phyloP scores from a whole-genome alignment of 2,888 invertebrate genomes.

The Adela reaumurella region DNA sequence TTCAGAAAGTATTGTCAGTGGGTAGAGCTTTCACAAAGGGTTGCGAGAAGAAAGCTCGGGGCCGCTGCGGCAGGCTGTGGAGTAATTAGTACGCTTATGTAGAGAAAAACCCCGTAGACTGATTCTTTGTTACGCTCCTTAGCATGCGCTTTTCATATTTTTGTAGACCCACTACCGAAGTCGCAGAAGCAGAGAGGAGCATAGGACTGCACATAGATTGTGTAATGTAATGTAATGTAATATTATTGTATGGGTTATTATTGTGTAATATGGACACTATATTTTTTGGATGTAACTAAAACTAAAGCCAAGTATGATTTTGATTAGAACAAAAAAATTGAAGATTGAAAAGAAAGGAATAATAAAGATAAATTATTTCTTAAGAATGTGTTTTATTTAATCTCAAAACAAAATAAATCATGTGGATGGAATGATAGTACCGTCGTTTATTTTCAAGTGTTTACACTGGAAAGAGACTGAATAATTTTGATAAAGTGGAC shows the following conservation, averaged over 20 bases:
- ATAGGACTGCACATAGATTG: conserved; percentile 18
- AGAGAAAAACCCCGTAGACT: neutral
- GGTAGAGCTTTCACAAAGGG: neutral
- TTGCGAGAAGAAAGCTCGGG: neutral
- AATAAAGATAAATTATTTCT: conserved; percentile 54
- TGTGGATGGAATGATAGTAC: too few relatives aligned
- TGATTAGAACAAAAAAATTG: conserved; percentile 49
- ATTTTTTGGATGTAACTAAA: conserved; percentile 53
- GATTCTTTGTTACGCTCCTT: neutral
- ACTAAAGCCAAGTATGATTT: conserved; percentile 52
- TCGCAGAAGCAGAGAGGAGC: conserved; percentile 2
- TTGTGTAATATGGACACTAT: conserved; percentile 31
- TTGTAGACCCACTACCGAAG: neutral
- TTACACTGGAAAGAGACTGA: too few relatives aligned
- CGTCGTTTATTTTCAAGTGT: too few relatives aligned
- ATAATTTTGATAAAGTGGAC: too few relatives aligned
- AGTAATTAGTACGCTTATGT: neutral
- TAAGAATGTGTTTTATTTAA: conserved; percentile 44
- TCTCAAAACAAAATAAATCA: too few relatives aligned
- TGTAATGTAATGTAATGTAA: conserved; percentile 38
- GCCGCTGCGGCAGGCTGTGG: neutral
- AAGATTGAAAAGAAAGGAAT: conserved; percentile 48
- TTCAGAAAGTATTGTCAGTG: neutral
- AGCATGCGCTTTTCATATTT: neutral
- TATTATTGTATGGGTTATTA: conserved; percentile 15